Conservation (phyloP, 2,888 invertebrate genomes). For the Eucriotettix oculatus region DNA sequence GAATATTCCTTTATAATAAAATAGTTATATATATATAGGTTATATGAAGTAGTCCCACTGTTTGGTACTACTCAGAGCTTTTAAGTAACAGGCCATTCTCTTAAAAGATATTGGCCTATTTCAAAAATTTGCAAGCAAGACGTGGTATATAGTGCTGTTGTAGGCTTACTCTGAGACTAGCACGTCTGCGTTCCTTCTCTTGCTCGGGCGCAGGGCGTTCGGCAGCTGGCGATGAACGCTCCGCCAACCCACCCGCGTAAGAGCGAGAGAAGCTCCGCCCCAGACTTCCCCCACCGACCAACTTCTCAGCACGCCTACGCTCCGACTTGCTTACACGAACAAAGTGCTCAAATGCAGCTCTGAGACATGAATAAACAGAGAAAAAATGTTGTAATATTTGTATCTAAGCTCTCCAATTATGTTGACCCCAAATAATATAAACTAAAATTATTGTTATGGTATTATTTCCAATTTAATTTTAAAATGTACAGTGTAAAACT, state of each 20-base stretch:
- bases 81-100: not conserved
- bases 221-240: slow-evolving; percentile 1
- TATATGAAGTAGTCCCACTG: no score
- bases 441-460: no score
- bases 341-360: slow-evolving; percentile 34
- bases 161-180: slow-evolving; percentile 39
- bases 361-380: slow-evolving; percentile 14
- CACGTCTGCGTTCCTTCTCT: slow-evolving; percentile 31
- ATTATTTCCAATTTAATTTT: no score
- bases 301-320: slow-evolving; percentile 34
- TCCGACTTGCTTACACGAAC: slow-evolving; percentile 31
- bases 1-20: no score
- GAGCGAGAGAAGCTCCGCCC: slow-evolving; percentile 47
- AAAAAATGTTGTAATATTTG: not conserved
- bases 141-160: slow-evolving; percentile 1
- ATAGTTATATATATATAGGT: no score
- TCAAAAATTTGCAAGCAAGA: slow-evolving; percentile 1
- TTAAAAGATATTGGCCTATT: not conserved
- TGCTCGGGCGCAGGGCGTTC: slow-evolving; percentile 7
- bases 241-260: slow-evolving; percentile 36
- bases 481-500: no score
- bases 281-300: slow-evolving; percentile 45
- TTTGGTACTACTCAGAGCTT: no score
- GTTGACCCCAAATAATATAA: no score
- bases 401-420: not conserved